phyloP scores from a whole-genome alignment of 2,113 vertebrate species.

The Cheirogaleus medius region DNA sequence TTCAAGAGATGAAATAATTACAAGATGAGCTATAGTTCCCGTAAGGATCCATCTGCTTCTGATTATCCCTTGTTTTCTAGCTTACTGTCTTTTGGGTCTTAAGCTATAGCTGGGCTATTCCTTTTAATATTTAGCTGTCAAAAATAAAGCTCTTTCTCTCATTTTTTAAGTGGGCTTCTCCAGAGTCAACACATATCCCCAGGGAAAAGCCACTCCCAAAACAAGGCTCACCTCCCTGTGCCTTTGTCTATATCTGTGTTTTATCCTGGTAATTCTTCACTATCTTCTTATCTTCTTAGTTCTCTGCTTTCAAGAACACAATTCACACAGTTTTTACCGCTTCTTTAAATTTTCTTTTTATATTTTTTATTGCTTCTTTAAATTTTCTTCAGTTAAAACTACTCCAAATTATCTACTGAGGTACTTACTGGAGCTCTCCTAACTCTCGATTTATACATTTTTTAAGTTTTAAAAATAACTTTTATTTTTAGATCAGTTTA shows the following conservation, averaged over 20 bases:
- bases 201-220: not conserved
- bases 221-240: not conserved
- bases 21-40: not conserved
- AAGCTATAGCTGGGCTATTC: not conserved
- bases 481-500: not conserved
- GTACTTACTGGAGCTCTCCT: not conserved
- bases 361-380: not conserved
- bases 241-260: not conserved
- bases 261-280: not conserved
- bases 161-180: not conserved
- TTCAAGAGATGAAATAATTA: not conserved
- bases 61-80: fast-evolving
- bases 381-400: not conserved
- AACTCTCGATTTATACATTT: not conserved
- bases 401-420: not conserved
- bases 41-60: not conserved
- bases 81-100: not conserved
- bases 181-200: not conserved
- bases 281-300: not conserved
- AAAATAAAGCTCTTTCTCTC: not conserved
- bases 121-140: not conserved
- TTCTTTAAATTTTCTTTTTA: not conserved
- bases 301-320: too few species aligned
- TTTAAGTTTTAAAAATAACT: not conserved
- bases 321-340: not conserved